Evolutionary conservation across 2,797 vertebrate genomes (phyloP), one percentile per base, ranked within the genome.

Genomic region (Glossophaga mutica): DNA sequence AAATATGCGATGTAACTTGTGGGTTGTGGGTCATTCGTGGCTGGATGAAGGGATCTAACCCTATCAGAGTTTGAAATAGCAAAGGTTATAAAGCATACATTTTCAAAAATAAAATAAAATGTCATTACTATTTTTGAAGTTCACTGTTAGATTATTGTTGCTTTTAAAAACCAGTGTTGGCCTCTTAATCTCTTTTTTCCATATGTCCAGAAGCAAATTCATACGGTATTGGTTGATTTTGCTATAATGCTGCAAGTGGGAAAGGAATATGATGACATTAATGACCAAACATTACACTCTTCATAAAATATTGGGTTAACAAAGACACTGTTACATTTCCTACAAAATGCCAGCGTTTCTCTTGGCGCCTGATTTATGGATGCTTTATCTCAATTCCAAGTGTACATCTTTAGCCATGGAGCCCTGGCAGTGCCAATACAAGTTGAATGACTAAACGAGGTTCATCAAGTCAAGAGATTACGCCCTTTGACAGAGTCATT

Each of bases 51-150:
- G 16, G 14, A 1, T 34, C 67, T 96, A 86, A 91, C 39, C 48
- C 44, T 90, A 92, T 94, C 50, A 89, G 37, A 87, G 12, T 89
- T 9, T 65, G 42, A 87, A 96, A 94, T 39, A 93, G 26, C 39
- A 93, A 76, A 91, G 32, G 37, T 88, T 87, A 83, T 82, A 94
- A 90, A 92, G 81, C 29, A 86, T 4, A 85, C 2, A 34, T 37
- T 92, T 93, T 91, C 55, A 68, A 90, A 95, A 93, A 73, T 71
- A 65, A 93, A 85, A 77, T 73, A 86, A 94, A 96, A 94, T 68
- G 29, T 39, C 44, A 59, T 42, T 67, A n/a, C 29, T 95, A 86
- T 65, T 90, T 96, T 91, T 55, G n/a, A 16, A 91, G 68, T 74
- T 96, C 57, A 34, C 71, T 65, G 15, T 92, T 76, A 85, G 16